phyloP scores from a whole-genome alignment of 2,797 vertebrate genomes.

The Girardinus metallicus region DNA sequence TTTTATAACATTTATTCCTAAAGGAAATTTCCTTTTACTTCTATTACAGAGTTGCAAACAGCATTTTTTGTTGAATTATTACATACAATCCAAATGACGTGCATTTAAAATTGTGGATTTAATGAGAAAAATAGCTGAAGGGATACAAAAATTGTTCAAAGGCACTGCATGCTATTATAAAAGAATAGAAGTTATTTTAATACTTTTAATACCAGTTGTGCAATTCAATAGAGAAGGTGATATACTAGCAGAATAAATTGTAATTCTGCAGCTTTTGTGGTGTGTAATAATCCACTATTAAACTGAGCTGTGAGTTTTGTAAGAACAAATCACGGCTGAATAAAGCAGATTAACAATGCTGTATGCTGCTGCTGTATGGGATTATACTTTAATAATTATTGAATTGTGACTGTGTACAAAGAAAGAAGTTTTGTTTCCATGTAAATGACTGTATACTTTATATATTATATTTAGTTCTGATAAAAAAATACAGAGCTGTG shows the following conservation, averaged over 20 bases:
- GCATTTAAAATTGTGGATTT: neutral
- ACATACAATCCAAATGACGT: neutral
- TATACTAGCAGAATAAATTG: neutral
- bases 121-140: neutral
- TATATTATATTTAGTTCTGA: neutral
- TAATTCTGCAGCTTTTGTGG: neutral
- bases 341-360: conserved; percentile 15
- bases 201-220: neutral
- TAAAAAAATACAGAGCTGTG: neutral
- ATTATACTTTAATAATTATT: conserved; percentile 11
- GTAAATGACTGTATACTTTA: neutral
- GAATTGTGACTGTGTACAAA: neutral
- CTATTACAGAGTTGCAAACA: neutral
- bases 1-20: neutral
- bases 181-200: neutral
- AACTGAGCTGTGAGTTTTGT: conserved; percentile 3
- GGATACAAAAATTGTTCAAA: neutral
- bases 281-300: neutral
- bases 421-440: neutral
- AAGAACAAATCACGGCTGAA: conserved; percentile 7
- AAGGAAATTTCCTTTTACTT: neutral
- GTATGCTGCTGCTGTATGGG: conserved; percentile 6
- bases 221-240: neutral
- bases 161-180: neutral
- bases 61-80: neutral